These are phyloP conservation scores for Chamaea fasciata DNA, from an alignment of 2,113 vertebrate genomes.

Conservation along the genomic window DNA sequence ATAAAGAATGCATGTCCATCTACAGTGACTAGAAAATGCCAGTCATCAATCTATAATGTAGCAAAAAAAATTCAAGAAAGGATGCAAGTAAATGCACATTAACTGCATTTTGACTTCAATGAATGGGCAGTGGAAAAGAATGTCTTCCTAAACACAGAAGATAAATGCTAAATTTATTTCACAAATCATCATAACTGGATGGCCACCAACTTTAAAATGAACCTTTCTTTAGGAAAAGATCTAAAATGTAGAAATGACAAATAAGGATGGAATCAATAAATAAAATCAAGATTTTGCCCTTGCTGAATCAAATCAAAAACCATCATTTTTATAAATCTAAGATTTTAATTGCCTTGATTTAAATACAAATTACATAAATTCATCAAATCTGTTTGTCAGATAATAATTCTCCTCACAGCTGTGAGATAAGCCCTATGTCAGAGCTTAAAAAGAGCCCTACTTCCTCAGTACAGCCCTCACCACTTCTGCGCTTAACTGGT, in stretches of 20 bases:
- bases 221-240: neutral
- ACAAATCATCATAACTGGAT: neutral
- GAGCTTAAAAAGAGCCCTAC: neutral
- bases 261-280: neutral
- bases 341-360: neutral
- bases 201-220: neutral
- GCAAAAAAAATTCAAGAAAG: neutral
- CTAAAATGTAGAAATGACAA: neutral
- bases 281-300: neutral
- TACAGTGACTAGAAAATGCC: neutral
- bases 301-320: neutral
- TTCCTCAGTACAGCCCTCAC: fast-evolving
- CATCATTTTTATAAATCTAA: neutral
- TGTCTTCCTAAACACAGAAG: neutral
- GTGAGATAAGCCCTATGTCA: neutral
- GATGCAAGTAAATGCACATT: neutral
- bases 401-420: neutral
- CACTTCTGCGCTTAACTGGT: neutral
- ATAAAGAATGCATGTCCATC: neutral
- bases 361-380: neutral
- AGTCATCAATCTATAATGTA: neutral
- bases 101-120: neutral
- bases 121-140: neutral
- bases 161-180: neutral
- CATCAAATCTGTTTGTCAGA: neutral